A percentile compares a stretch with the other conserved stretches of the same genome.
Evolutionary conservation across 2,888 invertebrate genomes (phyloP).

Genomic region (Oithona nana): DNA sequence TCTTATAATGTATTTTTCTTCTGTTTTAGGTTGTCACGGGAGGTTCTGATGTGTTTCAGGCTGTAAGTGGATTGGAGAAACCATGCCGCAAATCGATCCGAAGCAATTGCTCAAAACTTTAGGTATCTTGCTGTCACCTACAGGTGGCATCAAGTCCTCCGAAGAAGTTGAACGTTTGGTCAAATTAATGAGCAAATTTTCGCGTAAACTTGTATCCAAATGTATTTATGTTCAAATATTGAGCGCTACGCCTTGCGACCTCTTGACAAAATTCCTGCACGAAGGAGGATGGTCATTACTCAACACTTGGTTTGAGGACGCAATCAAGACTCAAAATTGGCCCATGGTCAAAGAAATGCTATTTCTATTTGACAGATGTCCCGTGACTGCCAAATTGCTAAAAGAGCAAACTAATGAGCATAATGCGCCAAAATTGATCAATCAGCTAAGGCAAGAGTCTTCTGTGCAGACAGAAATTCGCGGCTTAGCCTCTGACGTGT

Average conservation of each 20-base stretch:
- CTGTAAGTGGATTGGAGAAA: neutral
- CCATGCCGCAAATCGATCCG: slow-evolving; percentile 25
- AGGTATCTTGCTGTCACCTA: slow-evolving; percentile 25
- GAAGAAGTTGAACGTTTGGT: slow-evolving; percentile 26
- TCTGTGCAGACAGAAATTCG: neutral
- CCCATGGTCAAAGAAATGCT: slow-evolving; percentile 7
- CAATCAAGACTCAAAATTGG: slow-evolving; percentile 3
- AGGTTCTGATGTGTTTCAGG: neutral
- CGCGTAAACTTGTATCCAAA: slow-evolving; percentile 28
- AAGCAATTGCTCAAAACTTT: slow-evolving; percentile 27
- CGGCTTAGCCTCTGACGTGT: neutral
- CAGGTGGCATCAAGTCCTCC: slow-evolving; percentile 27
- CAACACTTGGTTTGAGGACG: slow-evolving; percentile 14
- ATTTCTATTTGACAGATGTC: slow-evolving; percentile 6
- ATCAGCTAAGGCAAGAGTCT: slow-evolving; percentile 2
- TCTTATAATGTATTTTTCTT: neutral
- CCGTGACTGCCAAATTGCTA: slow-evolving; percentile 1
- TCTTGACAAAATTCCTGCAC: slow-evolving; percentile 23
- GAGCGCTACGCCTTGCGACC: slow-evolving; percentile 26
- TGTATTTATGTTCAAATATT: slow-evolving; percentile 31
- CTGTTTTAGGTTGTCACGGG: neutral
- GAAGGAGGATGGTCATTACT: slow-evolving; percentile 14
- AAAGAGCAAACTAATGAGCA: neutral
- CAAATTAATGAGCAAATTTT: slow-evolving; percentile 30
- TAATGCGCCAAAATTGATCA: slow-evolving; percentile 10